Evolutionary conservation across 2,888 invertebrate genomes (phyloP), one percentile per base, ranked within the genome.

Genomic region (Ferrisia virgata): DNA sequence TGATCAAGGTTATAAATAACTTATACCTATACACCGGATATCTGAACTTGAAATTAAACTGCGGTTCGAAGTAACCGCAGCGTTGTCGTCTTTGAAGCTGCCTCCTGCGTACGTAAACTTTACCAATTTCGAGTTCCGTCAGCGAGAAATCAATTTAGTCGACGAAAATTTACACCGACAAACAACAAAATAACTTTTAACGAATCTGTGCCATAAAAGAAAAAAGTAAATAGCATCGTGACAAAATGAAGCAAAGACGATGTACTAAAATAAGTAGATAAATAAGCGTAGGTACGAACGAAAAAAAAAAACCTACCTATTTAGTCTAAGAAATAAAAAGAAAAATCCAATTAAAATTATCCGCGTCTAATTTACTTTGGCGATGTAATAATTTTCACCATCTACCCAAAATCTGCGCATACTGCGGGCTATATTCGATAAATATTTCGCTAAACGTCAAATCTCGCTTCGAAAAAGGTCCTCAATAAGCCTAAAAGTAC

Each of bases 401-500:
- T 4, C 18, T 3, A 53, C 53, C 18, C 8, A 18, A 18, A 18
- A 18, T 53, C 11, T 53, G 5, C 39, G 39, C 39, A 11, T 40
- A 53, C 18, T 18, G 53, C 53, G 3, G 5, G 18, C 53, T 4
- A 53, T 13, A 28, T 64, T 64, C 58, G 53, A 53, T 53, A 64
- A 64, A 28, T 28, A 64, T 64, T 64, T 64, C 13, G 9, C 28
- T 25, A 64, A 64, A 25, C 58, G 58, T 64, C 58, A 11, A 25
- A 64, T 28, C 58, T 9, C 28, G 28, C 28, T 28, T 25, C 58
- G 28, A 64, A 64, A 64, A 64, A 28, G 58, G 28, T 64, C 58
- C 58, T 64, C 58, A 64, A 72, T 72, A 72, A 72, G 72, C 72
- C 36, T 33, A 33, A 72, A 72, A 33, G 36, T 72, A 72, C 31